A percentile compares a stretch with the other conserved stretches of the same genome.
Evolutionary conservation across 2,113 vertebrate species (phyloP).

Genomic region (Beaufortia kweichowensis): DNA sequence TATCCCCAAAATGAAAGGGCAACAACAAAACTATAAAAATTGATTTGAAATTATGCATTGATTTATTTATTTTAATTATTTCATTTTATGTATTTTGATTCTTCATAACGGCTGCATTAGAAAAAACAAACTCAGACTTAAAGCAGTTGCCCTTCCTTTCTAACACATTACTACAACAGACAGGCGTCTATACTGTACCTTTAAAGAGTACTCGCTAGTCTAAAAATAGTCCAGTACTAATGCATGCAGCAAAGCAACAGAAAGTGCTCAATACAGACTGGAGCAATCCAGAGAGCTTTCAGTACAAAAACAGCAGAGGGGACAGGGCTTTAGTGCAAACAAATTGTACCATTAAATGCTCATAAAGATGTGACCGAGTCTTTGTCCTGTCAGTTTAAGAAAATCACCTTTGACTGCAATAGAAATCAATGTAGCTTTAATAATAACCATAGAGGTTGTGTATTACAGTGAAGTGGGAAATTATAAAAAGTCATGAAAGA

Average conservation of each 20-base stretch:
- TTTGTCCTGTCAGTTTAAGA: background rate
- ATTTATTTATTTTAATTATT: background rate
- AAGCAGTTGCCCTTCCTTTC: slow-evolving; percentile 55
- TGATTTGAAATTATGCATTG: background rate
- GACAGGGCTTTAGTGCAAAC: slow-evolving; percentile 49
- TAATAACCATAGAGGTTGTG: background rate
- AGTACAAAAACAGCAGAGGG: slow-evolving; percentile 32
- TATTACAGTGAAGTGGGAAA: background rate
- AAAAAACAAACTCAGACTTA: background rate
- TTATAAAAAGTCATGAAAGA: background rate
- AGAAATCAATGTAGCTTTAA: background rate
- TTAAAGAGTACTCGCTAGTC: slow-evolving; percentile 14
- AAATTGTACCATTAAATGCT: slow-evolving; percentile 61
- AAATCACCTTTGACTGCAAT: background rate
- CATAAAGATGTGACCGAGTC: background rate
- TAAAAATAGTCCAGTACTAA: slow-evolving; percentile 46
- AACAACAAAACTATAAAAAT: slow-evolving; percentile 26
- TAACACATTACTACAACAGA: slow-evolving; percentile 29
- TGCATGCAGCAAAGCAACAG: slow-evolving; percentile 82
- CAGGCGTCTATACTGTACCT: slow-evolving; percentile 18
- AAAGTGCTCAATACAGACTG: slow-evolving; percentile 63
- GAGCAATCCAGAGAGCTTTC: slow-evolving; percentile 46
- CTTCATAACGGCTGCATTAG: background rate
- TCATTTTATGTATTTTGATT: background rate
- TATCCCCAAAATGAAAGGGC: slow-evolving; percentile 41